Percentiles rank a stretch among this genome's conserved stretches.
Evolutionary conservation across 37 sponge, comb jelly and placozoan species (phyloP).

Genomic region (Aplysina aerophoba): DNA sequence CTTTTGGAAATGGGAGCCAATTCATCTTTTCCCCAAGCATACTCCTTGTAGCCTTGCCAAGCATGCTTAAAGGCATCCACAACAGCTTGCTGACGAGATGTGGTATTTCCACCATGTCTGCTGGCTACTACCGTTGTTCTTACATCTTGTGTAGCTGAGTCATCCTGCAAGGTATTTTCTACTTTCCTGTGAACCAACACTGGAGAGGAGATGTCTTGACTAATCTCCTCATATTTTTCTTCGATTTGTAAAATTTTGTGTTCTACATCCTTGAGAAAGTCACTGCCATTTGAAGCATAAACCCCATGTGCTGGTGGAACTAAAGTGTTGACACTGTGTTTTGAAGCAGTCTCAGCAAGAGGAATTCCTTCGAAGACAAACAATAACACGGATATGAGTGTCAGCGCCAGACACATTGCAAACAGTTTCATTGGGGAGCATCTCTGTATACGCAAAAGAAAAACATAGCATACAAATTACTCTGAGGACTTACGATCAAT

Average conservation of each 20-base stretch:
- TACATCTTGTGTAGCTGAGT: not conserved
- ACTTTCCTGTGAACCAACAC: too few relatives aligned
- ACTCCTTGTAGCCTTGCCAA: slow-evolving; percentile 89
- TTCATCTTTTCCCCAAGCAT: slow-evolving; percentile 95
- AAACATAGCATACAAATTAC: too few relatives aligned
- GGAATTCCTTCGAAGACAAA: slow-evolving; percentile 25
- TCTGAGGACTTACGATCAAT: too few relatives aligned
- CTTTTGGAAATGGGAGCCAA: slow-evolving; percentile 77
- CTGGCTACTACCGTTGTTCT: too few relatives aligned
- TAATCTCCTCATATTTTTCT: not conserved
- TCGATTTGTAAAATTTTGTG: not conserved
- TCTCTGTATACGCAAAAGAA: not conserved
- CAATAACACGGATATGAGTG: not conserved
- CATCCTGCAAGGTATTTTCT: not conserved
- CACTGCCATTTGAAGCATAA: not conserved
- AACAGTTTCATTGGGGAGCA: slow-evolving; percentile 22
- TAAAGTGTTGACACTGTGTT: too few relatives aligned
- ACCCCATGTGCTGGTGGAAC: not conserved
- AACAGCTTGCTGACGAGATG: slow-evolving; percentile 62
- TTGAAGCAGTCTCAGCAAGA: slow-evolving; percentile 7
- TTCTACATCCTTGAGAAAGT: not conserved
- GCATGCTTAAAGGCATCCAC: slow-evolving; percentile 86
- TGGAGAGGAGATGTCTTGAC: not conserved
- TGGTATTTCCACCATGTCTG: too few relatives aligned
- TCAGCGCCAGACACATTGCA: slow-evolving; percentile 5